These are phyloP conservation scores for Sylvilagus floridanus DNA, from an alignment of 2,797 vertebrate species.

Conservation along the genomic window DNA sequence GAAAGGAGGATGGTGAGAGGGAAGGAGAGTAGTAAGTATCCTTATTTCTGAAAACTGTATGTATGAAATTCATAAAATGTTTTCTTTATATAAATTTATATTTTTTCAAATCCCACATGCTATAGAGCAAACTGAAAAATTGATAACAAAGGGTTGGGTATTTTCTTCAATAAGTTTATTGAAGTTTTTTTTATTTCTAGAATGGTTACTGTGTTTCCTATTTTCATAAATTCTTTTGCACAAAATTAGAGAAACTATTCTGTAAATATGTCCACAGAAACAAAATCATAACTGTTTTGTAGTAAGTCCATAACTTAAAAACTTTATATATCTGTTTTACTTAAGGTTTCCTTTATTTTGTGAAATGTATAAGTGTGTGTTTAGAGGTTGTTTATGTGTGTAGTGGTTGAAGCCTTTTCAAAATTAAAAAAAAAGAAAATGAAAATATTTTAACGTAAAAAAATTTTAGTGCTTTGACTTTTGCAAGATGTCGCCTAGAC, in stretches of 20 bases:
- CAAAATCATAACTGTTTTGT: neutral
- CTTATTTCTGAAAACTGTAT: too few species aligned
- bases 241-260: neutral
- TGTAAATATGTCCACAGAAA: neutral
- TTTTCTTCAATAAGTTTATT: neutral
- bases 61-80: too few species aligned
- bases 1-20: too few species aligned
- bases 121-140: neutral
- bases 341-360: conserved; percentile 8
- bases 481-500: neutral
- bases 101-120: too few species aligned
- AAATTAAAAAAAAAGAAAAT: neutral
- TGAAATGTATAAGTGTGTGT: neutral
- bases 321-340: neutral
- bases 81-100: too few species aligned
- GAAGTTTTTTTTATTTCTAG: neutral
- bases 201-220: neutral
- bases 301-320: neutral
- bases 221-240: neutral
- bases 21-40: too few species aligned
- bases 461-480: neutral
- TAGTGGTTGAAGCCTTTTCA: neutral
- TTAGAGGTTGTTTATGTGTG: neutral
- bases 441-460: neutral
- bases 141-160: neutral